A percentile compares a stretch with the other conserved stretches of the same genome.
These are phyloP conservation scores for Myotis findleyi DNA, from an alignment of 2,797 vertebrate species.

Conservation along the genomic window DNA sequence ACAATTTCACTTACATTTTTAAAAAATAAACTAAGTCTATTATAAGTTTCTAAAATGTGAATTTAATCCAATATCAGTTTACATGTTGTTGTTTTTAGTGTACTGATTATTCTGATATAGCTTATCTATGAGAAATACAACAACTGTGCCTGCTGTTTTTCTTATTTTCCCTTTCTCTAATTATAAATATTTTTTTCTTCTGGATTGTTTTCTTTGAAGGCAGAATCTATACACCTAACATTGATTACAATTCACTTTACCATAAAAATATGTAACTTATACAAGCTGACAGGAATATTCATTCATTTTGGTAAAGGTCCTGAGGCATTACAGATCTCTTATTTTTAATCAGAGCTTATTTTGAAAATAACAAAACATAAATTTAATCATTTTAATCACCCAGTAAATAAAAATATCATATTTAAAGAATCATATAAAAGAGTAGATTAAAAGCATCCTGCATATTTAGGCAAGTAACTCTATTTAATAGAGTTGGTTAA, in stretches of 20 bases:
- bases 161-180: conserved; percentile 37
- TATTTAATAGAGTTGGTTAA: conserved; percentile 49
- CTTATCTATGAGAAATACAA: conserved; percentile 55
- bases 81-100: conserved; percentile 3
- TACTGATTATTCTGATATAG: background rate
- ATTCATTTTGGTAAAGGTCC: conserved; percentile 16
- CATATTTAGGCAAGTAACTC: background rate
- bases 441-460: conserved; percentile 11
- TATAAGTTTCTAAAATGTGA: conserved; percentile 20
- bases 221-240: conserved; percentile 15
- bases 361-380: conserved; percentile 6
- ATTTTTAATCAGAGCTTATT: conserved; percentile 40
- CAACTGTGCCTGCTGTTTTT: conserved; percentile 23
- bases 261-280: conserved; percentile 29
- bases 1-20: conserved; percentile 46
- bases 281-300: background rate
- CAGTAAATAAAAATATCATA: background rate
- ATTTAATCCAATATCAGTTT: conserved; percentile 38
- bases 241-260: conserved; percentile 27
- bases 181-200: background rate
- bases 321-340: background rate
- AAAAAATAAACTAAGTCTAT: conserved; percentile 46
- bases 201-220: conserved; percentile 30
- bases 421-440: conserved; percentile 21
- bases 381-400: conserved; percentile 42